These are phyloP conservation scores for Dryoscopus gambensis DNA, from an alignment of 2,113 vertebrate genomes.

Conservation along the genomic window DNA sequence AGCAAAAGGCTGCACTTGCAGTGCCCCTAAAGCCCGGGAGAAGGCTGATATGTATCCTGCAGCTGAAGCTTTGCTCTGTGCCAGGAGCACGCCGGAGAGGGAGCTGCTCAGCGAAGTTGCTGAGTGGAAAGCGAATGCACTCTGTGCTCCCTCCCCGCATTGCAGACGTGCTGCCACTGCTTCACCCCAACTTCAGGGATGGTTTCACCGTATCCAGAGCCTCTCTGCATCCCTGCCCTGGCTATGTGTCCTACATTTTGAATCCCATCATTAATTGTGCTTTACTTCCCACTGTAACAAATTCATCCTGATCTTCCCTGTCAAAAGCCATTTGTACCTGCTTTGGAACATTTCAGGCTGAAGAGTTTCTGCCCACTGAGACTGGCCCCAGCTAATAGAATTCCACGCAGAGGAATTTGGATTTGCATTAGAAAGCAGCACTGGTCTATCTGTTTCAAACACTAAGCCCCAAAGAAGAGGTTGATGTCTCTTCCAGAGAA, in stretches of 20 bases:
- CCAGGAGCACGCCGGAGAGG: neutral
- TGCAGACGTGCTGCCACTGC: neutral
- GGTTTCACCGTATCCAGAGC: neutral
- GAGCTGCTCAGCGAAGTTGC: accelerated
- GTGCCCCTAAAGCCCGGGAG: neutral
- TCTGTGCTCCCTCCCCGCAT: accelerated
- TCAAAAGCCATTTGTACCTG: neutral
- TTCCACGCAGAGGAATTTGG: neutral
- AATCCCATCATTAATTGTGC: neutral
- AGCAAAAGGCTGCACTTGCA: neutral
- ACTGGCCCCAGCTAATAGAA: neutral
- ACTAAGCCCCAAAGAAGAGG: neutral
- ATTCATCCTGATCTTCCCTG: neutral
- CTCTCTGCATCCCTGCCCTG: neutral
- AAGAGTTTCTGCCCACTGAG: neutral
- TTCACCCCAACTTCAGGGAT: neutral
- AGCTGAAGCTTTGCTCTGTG: neutral
- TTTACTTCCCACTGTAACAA: neutral
- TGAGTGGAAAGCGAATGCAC: neutral
- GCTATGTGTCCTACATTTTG: neutral
- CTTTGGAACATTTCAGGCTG: neutral
- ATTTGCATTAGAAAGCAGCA: conserved; percentile 20
- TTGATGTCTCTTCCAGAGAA: neutral
- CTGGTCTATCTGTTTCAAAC: neutral
- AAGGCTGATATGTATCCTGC: neutral